Conservation (phyloP, 92 coral and sea anemone species). For the Zoanthus sansibaricus region DNA sequence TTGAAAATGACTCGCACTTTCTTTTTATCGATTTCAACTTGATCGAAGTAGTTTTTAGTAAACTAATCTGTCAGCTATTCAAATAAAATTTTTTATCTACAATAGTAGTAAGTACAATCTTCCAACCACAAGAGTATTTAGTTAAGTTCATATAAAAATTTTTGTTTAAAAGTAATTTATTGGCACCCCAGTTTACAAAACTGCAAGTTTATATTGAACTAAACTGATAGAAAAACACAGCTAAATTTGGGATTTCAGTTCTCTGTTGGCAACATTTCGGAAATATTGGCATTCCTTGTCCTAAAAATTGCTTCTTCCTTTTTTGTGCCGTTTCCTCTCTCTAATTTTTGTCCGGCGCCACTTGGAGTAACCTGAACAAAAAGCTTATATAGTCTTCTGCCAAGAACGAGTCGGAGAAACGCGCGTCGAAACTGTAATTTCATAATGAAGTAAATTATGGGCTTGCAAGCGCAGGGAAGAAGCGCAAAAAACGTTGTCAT, state of each 20-base stretch:
- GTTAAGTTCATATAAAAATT: no score
- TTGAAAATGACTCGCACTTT: no score
- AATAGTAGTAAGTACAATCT: no score
- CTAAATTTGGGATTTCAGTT: neutral
- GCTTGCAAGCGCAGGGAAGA: constrained; percentile 58
- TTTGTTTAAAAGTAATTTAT: no score
- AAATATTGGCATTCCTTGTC: neutral
- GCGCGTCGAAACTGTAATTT: constrained; percentile 61
- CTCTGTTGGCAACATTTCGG: neutral
- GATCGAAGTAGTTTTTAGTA: no score
- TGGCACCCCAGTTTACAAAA: no score
- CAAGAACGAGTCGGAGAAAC: constrained; percentile 28
- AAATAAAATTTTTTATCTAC: no score
- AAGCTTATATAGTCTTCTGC: constrained; percentile 10
- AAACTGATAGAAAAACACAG: neutral
- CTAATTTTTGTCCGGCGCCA: neutral
- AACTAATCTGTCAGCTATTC: no score
- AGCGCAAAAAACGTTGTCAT: constrained; percentile 51
- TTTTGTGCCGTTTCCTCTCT: neutral
- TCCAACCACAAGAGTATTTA: no score
- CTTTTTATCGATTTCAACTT: no score
- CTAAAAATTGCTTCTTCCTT: neutral
- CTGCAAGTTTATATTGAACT: no score
- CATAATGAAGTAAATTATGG: constrained; percentile 64
- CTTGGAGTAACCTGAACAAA: neutral